Conservation (phyloP, 2,113 vertebrate genomes). For the Zosterops japonicus region DNA sequence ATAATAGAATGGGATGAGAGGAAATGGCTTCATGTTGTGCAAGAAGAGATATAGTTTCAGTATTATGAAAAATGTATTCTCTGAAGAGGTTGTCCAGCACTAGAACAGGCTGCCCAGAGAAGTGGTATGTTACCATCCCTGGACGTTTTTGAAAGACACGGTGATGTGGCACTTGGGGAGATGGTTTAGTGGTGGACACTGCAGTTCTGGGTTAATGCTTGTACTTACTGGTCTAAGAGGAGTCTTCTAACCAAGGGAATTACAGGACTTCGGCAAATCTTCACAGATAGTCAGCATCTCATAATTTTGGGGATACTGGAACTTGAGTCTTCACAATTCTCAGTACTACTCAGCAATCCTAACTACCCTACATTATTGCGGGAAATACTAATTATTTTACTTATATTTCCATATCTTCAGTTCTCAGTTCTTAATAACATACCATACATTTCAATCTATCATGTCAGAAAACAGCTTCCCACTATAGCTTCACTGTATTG, state of each 20-base stretch:
- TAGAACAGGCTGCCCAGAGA: not conserved
- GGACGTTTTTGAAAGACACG: not conserved
- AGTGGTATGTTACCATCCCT: not conserved
- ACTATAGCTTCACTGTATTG: not conserved
- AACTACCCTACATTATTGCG: not conserved
- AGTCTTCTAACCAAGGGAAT: not conserved
- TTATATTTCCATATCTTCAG: not conserved
- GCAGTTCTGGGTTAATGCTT: not conserved
- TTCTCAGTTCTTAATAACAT: not conserved
- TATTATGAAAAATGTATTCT: not conserved
- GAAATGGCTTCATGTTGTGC: not conserved
- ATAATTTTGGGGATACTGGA: accelerated
- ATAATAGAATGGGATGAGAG: not conserved
- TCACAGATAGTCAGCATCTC: not conserved
- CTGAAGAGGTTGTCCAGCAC: not conserved
- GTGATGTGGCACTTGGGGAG: not conserved
- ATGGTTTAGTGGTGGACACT: not conserved
- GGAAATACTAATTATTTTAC: not conserved
- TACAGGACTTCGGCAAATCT: not conserved
- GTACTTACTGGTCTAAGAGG: not conserved
- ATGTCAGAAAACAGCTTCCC: not conserved
- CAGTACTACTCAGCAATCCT: not conserved
- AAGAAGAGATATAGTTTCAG: not conserved
- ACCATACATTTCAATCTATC: not conserved
- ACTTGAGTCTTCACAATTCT: not conserved